phyloP scores from a whole-genome alignment of 2,888 invertebrate genomes.

The Charanyca ferruginea region DNA sequence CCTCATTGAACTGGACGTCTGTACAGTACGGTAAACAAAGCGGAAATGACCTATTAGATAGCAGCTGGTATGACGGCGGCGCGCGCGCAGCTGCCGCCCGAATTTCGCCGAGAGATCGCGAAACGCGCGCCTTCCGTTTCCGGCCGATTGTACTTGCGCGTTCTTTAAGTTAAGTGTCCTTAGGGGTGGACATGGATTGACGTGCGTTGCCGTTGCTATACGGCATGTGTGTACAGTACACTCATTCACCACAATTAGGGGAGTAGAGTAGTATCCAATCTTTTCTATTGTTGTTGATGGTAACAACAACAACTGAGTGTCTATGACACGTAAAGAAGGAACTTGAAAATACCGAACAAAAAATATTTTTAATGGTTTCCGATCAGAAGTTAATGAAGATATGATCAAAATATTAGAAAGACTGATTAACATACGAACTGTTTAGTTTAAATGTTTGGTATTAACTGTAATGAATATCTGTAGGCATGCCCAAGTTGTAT shows the following conservation, averaged over 20 bases:
- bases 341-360: neutral
- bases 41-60: slow-evolving; percentile 89
- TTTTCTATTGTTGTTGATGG: slow-evolving; percentile 56
- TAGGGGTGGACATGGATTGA: slow-evolving; percentile 84
- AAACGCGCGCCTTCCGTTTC: slow-evolving; percentile 90
- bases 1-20: slow-evolving; percentile 62
- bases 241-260: slow-evolving; percentile 67
- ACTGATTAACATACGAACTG: neutral
- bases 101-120: slow-evolving; percentile 89
- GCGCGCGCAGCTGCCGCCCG: slow-evolving; percentile 87
- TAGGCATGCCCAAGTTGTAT: slow-evolving; percentile 35
- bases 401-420: neutral
- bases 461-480: slow-evolving; percentile 38
- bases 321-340: neutral
- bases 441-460: neutral
- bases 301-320: slow-evolving; percentile 13
- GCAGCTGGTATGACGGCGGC: slow-evolving; percentile 81
- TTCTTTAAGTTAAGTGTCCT: slow-evolving; percentile 68
- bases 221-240: slow-evolving; percentile 33
- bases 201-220: slow-evolving; percentile 60
- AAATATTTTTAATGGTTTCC: neutral
- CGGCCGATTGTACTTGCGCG: slow-evolving; percentile 85
- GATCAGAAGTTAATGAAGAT: neutral
- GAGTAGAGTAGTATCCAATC: slow-evolving; percentile 61
- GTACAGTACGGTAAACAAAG: slow-evolving; percentile 73